Percentiles rank a stretch among this genome's conserved stretches.
phyloP scores from a whole-genome alignment of 1,140 invertebrate genomes.

The Drosophila asahinai region DNA sequence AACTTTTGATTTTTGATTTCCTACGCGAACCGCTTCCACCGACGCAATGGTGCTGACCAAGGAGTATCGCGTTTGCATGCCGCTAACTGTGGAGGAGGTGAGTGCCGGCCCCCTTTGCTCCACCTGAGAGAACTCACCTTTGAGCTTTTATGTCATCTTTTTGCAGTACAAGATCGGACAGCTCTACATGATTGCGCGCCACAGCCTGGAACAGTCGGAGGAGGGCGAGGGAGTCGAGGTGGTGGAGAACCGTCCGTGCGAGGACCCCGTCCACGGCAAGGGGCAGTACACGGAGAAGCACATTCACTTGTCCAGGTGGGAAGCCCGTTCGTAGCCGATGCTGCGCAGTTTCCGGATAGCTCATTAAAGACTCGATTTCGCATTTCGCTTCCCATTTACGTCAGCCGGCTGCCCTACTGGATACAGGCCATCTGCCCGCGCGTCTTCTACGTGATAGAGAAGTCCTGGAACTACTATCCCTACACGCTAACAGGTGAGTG shows the following conservation, averaged over 20 bases:
- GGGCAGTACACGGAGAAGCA: conserved; percentile 97
- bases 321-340: neutral
- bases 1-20: conserved; percentile 46
- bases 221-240: conserved; percentile 97
- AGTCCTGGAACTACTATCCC: conserved; percentile 98
- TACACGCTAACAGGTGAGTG: conserved; percentile 93
- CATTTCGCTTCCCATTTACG: conserved; percentile 9
- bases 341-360: conserved; percentile 13
- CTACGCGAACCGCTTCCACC: conserved; percentile 8
- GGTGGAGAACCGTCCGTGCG: conserved; percentile 92
- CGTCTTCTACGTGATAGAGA: conserved; percentile 97
- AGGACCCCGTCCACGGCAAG: conserved; percentile 91
- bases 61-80: conserved; percentile 97
- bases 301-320: conserved; percentile 94
- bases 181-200: conserved; percentile 97
- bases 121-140: neutral
- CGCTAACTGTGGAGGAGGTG: conserved; percentile 95
- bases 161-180: conserved; percentile 95
- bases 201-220: conserved; percentile 95
- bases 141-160: conserved; percentile 37
- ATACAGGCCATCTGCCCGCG: conserved; percentile 94
- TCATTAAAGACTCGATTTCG: conserved; percentile 5
- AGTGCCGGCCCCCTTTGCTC: conserved; percentile 30
- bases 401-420: conserved; percentile 95
- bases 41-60: conserved; percentile 87